Conservation (phyloP, 2,888 invertebrate species). For the Lagria hirta region DNA sequence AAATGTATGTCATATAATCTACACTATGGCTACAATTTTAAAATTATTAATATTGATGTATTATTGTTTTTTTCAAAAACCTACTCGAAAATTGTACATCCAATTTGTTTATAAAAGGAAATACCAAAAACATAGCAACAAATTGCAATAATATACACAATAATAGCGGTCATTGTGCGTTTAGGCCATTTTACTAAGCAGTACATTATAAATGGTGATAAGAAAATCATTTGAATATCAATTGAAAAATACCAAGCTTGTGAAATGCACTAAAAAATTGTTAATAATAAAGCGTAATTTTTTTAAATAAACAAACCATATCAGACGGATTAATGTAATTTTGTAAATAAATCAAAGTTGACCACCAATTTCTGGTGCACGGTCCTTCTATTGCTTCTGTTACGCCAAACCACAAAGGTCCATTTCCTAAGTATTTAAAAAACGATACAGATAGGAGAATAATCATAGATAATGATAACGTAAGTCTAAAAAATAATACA, state of each 20-base stretch:
- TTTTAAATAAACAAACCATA: too few relatives aligned
- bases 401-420: slow-evolving; percentile 54
- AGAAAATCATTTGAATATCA: slow-evolving; percentile 60
- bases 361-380: slow-evolving; percentile 53
- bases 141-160: slow-evolving; percentile 17
- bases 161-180: slow-evolving; percentile 21
- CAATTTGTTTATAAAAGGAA: slow-evolving; percentile 19
- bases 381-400: slow-evolving; percentile 24
- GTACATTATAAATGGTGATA: slow-evolving; percentile 59
- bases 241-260: slow-evolving; percentile 63
- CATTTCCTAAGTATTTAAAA: slow-evolving; percentile 52
- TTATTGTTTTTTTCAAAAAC: too few relatives aligned
- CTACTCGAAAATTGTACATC: slow-evolving; percentile 22
- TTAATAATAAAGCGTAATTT: slow-evolving; percentile 22
- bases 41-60: slow-evolving; percentile 1
- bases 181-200: slow-evolving; percentile 52
- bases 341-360: slow-evolving; percentile 51
- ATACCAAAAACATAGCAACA: slow-evolving; percentile 26
- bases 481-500: too few relatives aligned
- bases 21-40: slow-evolving; percentile 20
- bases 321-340: slow-evolving; percentile 46
- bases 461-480: slow-evolving; percentile 54
- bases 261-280: slow-evolving; percentile 55
- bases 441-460: slow-evolving; percentile 53
- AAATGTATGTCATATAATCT: slow-evolving; percentile 16